Conservation (phyloP, 2,888 invertebrate species). For the Ommatoiulus sabulosus region DNA sequence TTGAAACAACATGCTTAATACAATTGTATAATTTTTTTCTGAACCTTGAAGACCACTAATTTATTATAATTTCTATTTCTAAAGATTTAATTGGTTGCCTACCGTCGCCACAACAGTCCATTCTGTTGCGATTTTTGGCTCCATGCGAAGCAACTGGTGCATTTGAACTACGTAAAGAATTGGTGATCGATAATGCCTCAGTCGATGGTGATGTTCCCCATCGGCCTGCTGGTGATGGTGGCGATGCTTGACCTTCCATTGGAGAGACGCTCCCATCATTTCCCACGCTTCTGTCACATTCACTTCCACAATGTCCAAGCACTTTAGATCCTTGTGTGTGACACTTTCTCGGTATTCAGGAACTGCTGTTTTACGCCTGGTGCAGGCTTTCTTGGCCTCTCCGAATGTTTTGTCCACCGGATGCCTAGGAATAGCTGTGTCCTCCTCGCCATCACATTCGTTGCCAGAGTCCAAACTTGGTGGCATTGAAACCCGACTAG, state of each 20-base stretch:
- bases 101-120: constrained; percentile 50
- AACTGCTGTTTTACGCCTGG: neutral
- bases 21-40: no score
- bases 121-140: constrained; percentile 47
- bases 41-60: neutral
- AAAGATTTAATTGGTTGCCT: no score
- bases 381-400: neutral
- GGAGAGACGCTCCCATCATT: constrained; percentile 25
- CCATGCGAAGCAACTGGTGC: constrained; percentile 39
- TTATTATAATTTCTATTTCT: no score
- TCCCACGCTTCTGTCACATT: constrained; percentile 32
- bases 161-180: constrained; percentile 52
- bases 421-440: neutral
- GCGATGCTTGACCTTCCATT: constrained; percentile 6
- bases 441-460: constrained; percentile 24
- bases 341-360: constrained; percentile 8
- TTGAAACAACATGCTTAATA: neutral
- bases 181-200: constrained; percentile 16
- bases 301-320: constrained; percentile 7
- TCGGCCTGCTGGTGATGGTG: neutral
- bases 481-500: constrained; percentile 47
- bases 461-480: constrained; percentile 20
- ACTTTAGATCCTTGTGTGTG: neutral
- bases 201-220: constrained; percentile 3
- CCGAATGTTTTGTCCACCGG: neutral